phyloP scores from a whole-genome alignment of 1,140 invertebrate genomes.

The Scylla paramamosain region DNA sequence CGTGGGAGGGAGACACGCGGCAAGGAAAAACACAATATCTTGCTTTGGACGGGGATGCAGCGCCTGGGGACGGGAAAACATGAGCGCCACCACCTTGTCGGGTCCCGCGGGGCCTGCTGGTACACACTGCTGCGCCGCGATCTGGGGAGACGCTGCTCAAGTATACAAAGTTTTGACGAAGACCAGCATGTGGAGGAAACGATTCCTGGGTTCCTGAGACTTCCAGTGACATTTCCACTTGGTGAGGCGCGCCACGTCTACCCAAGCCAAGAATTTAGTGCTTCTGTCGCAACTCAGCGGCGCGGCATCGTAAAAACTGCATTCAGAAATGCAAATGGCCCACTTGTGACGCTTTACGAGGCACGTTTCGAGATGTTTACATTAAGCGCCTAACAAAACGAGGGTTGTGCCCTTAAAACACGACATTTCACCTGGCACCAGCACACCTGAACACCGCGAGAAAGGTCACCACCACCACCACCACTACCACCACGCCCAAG shows the following conservation, averaged over 20 bases:
- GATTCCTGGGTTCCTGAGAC: background rate
- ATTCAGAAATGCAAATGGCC: background rate
- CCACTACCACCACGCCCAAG: too few species aligned
- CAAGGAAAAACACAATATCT: background rate
- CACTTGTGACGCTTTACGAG: background rate
- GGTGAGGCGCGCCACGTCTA: background rate
- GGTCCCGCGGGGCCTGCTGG: background rate
- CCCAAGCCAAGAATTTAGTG: background rate
- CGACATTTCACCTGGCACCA: background rate
- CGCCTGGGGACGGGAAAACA: background rate
- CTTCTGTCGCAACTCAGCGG: background rate
- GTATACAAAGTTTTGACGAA: background rate
- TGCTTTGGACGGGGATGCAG: background rate
- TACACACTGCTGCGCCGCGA: background rate
- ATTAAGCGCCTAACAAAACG: background rate
- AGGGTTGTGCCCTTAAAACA: background rate
- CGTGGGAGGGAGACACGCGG: background rate
- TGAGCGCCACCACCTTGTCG: background rate
- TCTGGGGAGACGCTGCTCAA: background rate
- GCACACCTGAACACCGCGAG: background rate
- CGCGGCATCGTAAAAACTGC: background rate
- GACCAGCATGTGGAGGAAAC: background rate
- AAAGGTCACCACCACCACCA: background rate
- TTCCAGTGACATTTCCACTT: background rate
- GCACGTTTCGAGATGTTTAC: background rate